phyloP scores from a whole-genome alignment of 2,888 invertebrate genomes.

The Drymonia ruficornis region DNA sequence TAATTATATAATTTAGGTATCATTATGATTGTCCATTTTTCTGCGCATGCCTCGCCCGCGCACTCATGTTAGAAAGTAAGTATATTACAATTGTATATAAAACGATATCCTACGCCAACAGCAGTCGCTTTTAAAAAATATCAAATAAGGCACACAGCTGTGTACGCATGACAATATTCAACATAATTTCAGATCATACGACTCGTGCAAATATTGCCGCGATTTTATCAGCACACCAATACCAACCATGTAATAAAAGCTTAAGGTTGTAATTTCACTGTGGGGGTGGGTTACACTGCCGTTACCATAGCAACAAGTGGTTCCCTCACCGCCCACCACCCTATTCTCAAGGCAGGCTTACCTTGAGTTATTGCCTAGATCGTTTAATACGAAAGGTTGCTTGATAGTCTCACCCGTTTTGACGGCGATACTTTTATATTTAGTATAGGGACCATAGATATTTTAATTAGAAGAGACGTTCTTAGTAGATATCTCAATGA shows the following conservation, averaged over 20 bases:
- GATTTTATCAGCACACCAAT: slow-evolving; percentile 15
- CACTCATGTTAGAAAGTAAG: too few relatives aligned
- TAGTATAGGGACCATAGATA: too few relatives aligned
- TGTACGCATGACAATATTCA: slow-evolving; percentile 39
- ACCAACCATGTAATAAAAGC: slow-evolving; percentile 10
- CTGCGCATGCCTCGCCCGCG: too few relatives aligned
- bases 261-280: slow-evolving; percentile 26
- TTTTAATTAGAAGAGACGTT: too few relatives aligned
- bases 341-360: slow-evolving; percentile 47
- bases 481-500: too few relatives aligned
- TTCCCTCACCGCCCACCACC: slow-evolving; percentile 41
- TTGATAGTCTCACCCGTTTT: slow-evolving; percentile 33
- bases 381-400: slow-evolving; percentile 48
- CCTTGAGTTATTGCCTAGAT: slow-evolving; percentile 68
- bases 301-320: slow-evolving; percentile 75
- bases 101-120: not conserved
- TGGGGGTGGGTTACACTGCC: slow-evolving; percentile 34
- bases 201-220: slow-evolving; percentile 31
- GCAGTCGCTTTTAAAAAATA: not conserved
- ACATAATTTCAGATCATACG: slow-evolving; percentile 46
- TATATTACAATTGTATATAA: too few relatives aligned
- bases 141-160: slow-evolving; percentile 24
- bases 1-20: too few relatives aligned
- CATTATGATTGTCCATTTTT: too few relatives aligned
- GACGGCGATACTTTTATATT: not conserved